phyloP scores from a whole-genome alignment of 2,888 invertebrate species.

The Acanthosepion pharaonis region DNA sequence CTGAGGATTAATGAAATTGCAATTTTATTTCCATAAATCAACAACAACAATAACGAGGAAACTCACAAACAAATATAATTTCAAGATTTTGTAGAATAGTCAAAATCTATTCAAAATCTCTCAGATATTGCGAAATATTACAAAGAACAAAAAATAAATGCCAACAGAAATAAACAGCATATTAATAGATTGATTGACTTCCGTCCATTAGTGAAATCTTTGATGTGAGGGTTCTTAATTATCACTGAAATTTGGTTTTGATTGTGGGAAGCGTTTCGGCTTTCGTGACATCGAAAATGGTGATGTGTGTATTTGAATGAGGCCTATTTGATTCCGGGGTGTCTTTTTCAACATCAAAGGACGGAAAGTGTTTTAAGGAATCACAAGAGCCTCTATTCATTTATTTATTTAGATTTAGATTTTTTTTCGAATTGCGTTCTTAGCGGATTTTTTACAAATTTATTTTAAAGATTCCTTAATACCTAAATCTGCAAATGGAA shows the following conservation, averaged over 20 bases:
- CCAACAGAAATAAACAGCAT: background rate
- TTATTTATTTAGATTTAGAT: no score
- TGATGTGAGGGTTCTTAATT: background rate
- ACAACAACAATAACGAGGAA: background rate
- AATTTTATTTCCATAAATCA: background rate
- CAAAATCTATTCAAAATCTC: background rate
- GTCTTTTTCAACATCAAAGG: background rate
- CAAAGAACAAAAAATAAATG: background rate
- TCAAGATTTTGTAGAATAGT: background rate
- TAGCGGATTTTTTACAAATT: no score
- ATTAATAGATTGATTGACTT: background rate
- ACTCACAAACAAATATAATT: background rate
- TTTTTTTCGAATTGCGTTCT: no score
- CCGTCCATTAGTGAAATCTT: background rate
- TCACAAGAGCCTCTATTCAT: background rate
- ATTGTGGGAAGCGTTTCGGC: background rate
- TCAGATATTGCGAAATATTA: background rate
- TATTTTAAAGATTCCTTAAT: no score
- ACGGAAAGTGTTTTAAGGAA: background rate
- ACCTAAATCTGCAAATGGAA: no score
- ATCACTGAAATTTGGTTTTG: background rate
- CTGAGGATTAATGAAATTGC: background rate
- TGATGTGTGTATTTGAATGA: background rate
- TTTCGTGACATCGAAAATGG: slow-evolving; percentile 12
- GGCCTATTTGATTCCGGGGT: background rate